Percentiles rank a stretch among this genome's conserved stretches.
Conservation (phyloP, 2,888 invertebrate genomes). For the Adelognathus sp. region DNA sequence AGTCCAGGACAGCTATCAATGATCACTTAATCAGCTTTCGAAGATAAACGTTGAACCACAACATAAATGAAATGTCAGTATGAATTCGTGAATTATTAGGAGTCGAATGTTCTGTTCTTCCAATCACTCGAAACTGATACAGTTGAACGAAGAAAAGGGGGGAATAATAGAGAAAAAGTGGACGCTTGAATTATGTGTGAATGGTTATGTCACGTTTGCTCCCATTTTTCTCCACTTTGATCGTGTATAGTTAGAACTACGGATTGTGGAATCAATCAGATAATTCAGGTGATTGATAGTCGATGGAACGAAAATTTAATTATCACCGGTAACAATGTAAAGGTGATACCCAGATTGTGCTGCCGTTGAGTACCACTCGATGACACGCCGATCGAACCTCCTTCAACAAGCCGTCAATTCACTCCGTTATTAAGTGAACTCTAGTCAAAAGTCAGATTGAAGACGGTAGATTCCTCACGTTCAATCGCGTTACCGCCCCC, state of each 20-base stretch:
- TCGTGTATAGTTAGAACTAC: neutral
- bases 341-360: conserved; percentile 60
- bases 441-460: conserved; percentile 30
- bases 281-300: conserved; percentile 73
- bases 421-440: conserved; percentile 76
- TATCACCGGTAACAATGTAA: conserved; percentile 64
- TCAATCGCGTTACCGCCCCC: conserved; percentile 40
- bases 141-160: too few species aligned
- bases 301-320: conserved; percentile 71
- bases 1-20: neutral
- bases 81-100: too few species aligned
- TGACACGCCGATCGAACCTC: conserved; percentile 62
- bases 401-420: conserved; percentile 77
- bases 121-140: too few species aligned
- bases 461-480: conserved; percentile 21
- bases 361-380: conserved; percentile 60
- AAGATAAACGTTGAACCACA: too few species aligned
- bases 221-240: neutral
- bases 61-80: too few species aligned
- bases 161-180: too few species aligned
- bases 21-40: neutral
- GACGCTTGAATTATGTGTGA: too few species aligned
- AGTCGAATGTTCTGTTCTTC: too few species aligned
- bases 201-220: too few species aligned
- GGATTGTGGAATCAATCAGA: conserved; percentile 71